Base-by-base conservation (phyloP, 1,140 invertebrate genomes). In the Chlorops oryzae region DNA sequence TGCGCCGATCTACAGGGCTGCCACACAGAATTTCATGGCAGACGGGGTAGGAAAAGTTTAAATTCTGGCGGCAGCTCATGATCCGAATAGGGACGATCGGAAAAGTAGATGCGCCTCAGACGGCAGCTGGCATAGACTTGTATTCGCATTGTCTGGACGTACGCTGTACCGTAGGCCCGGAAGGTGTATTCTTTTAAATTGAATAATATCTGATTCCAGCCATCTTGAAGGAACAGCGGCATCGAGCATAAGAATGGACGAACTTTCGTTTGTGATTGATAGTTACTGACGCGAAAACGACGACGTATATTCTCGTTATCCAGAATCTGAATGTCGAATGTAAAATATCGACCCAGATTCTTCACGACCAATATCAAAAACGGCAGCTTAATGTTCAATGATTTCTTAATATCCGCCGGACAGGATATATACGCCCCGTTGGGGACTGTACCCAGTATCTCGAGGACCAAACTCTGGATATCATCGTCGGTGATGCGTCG, bases 351-450 rank as follows among this genome's bases (percentile, higher is more conserved):
- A 70, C 99, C 99, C 62, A 99, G 77, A 78, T 99, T 99, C 75
- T 99, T 99, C 7, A 99, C 96, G 54, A 99, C 98, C 93, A 99
- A 97, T 39, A 99, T 95, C 55, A 99, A 77, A 76, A 94, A 99
- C 3, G 96, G 96, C 41, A 99, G 76, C 74, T 99, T 99, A 47
- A 99, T 99, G 17, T 96, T 96, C 18, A 99, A 79, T 4, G 94
- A 98, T 74, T 97, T 97, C 66, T 92, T 90, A 2, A 94, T 92
- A 78, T 99, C 96, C 7, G 94, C 89, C 35, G 97, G 97, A 75
- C 97, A 99, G 18, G 94, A 97, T 51, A 99, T 98, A 63, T 89
- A 99, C 13, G 95, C 96, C 6, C 95, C 98, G 71, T 92, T 97
- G 45, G 99, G 96, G 83, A 99, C 99, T 38, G 93, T 96, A 17